These are phyloP conservation scores for Pyrgilauda ruficollis DNA, from an alignment of 2,113 vertebrate genomes.

Conservation along the genomic window DNA sequence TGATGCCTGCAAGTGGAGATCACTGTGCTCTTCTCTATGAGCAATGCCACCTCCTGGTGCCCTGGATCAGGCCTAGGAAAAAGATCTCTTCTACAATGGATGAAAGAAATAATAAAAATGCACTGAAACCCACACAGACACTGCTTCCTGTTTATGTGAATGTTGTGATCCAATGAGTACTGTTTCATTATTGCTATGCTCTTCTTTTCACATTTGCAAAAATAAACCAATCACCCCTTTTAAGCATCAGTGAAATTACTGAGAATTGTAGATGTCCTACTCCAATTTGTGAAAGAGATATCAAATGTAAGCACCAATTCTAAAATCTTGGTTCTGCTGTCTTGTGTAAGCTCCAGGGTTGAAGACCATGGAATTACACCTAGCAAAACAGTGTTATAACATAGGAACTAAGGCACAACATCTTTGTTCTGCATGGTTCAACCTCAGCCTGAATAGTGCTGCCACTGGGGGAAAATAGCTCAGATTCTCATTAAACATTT, in stretches of 20 bases:
- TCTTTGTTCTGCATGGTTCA: not conserved
- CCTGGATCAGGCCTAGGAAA: not conserved
- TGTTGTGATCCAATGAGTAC: not conserved
- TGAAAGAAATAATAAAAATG: not conserved
- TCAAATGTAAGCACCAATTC: not conserved
- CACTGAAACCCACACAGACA: not conserved
- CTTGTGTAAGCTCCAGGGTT: fast-evolving
- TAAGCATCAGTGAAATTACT: not conserved
- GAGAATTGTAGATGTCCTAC: not conserved
- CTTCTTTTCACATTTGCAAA: not conserved
- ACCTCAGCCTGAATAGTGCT: not conserved
- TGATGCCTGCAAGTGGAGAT: not conserved
- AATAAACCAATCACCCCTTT: not conserved
- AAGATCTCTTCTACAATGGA: not conserved
- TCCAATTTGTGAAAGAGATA: not conserved
- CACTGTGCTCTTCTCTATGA: not conserved
- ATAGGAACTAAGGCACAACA: not conserved
- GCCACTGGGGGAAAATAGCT: not conserved
- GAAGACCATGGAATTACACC: not conserved
- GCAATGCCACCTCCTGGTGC: not conserved
- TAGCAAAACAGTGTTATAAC: not conserved
- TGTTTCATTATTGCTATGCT: not conserved
- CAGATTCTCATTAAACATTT: not conserved
- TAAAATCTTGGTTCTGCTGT: not conserved
- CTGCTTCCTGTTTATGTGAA: not conserved